Evolutionary conservation across 2,888 invertebrate genomes (phyloP), one percentile per base, ranked within the genome.

Genomic region (Nomada fucata): DNA sequence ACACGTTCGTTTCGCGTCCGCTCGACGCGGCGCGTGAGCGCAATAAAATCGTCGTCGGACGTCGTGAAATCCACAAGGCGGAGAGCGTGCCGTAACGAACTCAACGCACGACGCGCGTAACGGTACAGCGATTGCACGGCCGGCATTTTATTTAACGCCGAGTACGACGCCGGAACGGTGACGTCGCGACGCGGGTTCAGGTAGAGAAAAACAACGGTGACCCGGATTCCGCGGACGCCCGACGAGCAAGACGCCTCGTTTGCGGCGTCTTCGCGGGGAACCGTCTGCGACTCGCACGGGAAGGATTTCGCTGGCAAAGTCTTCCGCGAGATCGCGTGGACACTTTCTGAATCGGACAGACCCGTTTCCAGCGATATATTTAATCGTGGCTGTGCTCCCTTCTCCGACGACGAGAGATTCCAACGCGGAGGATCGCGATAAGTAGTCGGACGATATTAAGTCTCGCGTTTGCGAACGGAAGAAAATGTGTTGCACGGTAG

Each of bases 191-290:
- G 18, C 10, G 20, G 10, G 18, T 29, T 29, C 60, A 59, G 69
- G 36, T 59, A 64, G 76, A 81, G 79, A 71, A 74, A 78, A 83
- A 83, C 63, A 52, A 55, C n/a, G 53, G 15, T 55, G 77, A 76
- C 61, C 53, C 61, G 65, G 65, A 60, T 65, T 74, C 64, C 44
- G 1, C 18, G 20, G 73, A 57, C 64, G 73, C n/a, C 3, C n/a
- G 36, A 11, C 23, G 44, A 44, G 59, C 23, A 53, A 53, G 57
- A 57, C 26, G 26, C 26, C 1, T 26, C 26, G 13, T 57, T 26
- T 20, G 57, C 23, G 23, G 47, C 13, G 1, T 1, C 2, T 47
- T 47, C 15, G 11, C 15, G 47, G 10, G 15, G 47, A 7, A 20
- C 20, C 53, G 26, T 26, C 20, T 26, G 23, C 23, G 57, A 13